A percentile compares a stretch with the other conserved stretches of the same genome.
phyloP scores from a whole-genome alignment of 2,888 invertebrate species.

The Pelosia muscerda region DNA sequence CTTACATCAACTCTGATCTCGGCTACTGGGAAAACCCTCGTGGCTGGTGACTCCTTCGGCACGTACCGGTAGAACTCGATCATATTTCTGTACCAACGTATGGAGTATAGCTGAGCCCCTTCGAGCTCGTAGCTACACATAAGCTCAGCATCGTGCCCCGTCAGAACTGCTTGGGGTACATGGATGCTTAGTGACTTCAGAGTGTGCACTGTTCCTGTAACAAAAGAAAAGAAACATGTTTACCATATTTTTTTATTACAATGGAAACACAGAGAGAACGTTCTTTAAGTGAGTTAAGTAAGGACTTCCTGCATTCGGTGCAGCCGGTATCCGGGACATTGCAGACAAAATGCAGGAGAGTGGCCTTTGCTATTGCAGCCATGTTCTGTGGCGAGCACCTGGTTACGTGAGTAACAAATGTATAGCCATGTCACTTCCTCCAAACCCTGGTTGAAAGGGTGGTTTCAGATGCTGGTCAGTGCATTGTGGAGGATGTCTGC shows the following conservation, averaged over 20 bases:
- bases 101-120: slow-evolving; percentile 90
- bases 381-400: too few species aligned
- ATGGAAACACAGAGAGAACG: too few species aligned
- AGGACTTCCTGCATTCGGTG: too few species aligned
- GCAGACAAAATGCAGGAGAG: too few species aligned
- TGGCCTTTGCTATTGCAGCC: too few species aligned
- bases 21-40: slow-evolving; percentile 89
- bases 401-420: too few species aligned
- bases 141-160: slow-evolving; percentile 83
- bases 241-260: neutral
- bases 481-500: too few species aligned
- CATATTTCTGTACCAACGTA: slow-evolving; percentile 92
- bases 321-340: too few species aligned
- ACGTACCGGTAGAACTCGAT: slow-evolving; percentile 92
- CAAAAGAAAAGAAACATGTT: slow-evolving; percentile 19
- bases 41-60: slow-evolving; percentile 91
- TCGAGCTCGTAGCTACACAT: slow-evolving; percentile 87
- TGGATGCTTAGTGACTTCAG: slow-evolving; percentile 81
- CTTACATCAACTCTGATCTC: slow-evolving; percentile 92
- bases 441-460: too few species aligned
- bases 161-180: slow-evolving; percentile 85
- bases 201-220: slow-evolving; percentile 78
- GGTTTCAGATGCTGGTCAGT: too few species aligned
- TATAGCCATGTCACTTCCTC: too few species aligned
- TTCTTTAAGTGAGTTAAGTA: too few species aligned